phyloP scores from a whole-genome alignment of 2,888 invertebrate genomes.

The Pollenia griseotomentosa region DNA sequence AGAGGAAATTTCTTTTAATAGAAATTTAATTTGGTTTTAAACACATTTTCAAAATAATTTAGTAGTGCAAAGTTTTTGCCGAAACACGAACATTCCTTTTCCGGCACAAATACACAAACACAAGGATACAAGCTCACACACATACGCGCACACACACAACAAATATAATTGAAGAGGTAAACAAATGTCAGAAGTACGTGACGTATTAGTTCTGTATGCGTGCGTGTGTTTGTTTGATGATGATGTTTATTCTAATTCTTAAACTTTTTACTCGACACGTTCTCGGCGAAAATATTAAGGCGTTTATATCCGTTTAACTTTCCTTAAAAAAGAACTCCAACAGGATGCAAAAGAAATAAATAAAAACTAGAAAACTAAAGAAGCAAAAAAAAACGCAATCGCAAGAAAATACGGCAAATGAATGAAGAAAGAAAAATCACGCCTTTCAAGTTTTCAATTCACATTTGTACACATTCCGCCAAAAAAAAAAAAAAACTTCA shows the following conservation, averaged over 20 bases:
- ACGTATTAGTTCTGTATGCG: conserved; percentile 51
- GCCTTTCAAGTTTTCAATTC: conserved; percentile 69
- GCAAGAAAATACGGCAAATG: conserved; percentile 19
- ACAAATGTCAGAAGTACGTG: conserved; percentile 73
- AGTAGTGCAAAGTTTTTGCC: conserved; percentile 44
- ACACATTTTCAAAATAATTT: conserved; percentile 60
- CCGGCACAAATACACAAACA: conserved; percentile 67
- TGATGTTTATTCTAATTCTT: conserved; percentile 72
- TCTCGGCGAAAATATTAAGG: conserved; percentile 60
- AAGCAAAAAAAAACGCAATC: conserved; percentile 4
- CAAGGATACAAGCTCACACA: conserved; percentile 62
- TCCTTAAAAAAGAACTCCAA: conserved; percentile 2
- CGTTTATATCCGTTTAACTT: conserved; percentile 70
- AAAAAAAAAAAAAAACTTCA: conserved; percentile 33
- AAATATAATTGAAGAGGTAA: conserved; percentile 70
- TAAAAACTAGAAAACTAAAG: neutral
- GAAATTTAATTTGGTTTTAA: neutral
- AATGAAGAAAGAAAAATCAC: conserved; percentile 67
- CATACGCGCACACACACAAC: conserved; percentile 22
- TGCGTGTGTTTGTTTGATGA: neutral
- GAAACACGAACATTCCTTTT: conserved; percentile 16
- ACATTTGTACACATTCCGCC: conserved; percentile 38
- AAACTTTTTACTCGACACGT: conserved; percentile 72
- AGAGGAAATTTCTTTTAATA: neutral
- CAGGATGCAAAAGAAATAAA: conserved; percentile 35